Base-by-base conservation (phyloP, 2,113 vertebrate species). In the Oceanites oceanicus region DNA sequence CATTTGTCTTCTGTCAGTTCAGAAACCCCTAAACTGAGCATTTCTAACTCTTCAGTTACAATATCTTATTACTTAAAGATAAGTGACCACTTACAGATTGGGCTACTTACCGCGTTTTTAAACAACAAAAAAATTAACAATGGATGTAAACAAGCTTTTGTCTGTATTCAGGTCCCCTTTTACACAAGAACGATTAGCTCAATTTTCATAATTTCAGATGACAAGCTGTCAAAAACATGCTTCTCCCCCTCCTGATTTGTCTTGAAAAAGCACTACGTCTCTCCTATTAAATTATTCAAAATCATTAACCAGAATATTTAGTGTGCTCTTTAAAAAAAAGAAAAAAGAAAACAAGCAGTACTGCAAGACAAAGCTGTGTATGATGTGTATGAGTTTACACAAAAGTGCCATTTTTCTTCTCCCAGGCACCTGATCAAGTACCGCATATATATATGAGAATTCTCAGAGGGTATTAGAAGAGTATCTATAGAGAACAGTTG, bases 171-270 rank as follows among this genome's bases (percentile, higher is more conserved):
- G 13, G 68, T 81, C 10, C 13, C 25, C 29, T 86, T 92, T 72
- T 91, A 90, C 32, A 88, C 9, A 45, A 17, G n/a, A 82, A 71
- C 6, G 1, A 94, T 93, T 90, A 94, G 16, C 22, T 91, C n/a
- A 65, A 45, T 93, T 94, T 92, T 92, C 77, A 72, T 78, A 80
- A 92, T 96, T 93, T 92, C 86, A 84, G 17, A 62, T 40, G 59
- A 93, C 72, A 94, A 92, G 36, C 19, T 86, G 86, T 96, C 74
- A 92, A 70, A 95, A 90, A 13, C 13, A 44, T 73, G n/a, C 1
- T 62, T 90, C 80, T 71, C 7, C 15, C 20, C 7, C 21, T 85
- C 32, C 47, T 88, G 17, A 84, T 86, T 49, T 72, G 84, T 63
- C 58, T 91, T 74, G 36, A 91, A 83, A 86, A 91, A 59, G 2